Percentiles rank a stretch among this genome's conserved stretches.
phyloP scores from a whole-genome alignment of 2,888 invertebrate species.

The Phyllotreta striolata region DNA sequence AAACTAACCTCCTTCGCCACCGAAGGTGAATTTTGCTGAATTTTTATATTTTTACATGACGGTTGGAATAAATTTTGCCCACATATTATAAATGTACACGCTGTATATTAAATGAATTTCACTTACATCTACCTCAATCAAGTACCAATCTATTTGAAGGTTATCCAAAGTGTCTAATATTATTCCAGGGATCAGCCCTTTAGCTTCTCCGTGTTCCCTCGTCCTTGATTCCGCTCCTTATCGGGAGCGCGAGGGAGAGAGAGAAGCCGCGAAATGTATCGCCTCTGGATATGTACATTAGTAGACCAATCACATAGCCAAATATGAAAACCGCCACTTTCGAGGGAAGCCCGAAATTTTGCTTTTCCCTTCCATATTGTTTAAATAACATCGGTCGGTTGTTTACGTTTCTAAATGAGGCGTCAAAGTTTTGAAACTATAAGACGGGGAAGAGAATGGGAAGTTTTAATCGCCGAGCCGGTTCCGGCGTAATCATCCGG shows the following conservation, averaged over 20 bases:
- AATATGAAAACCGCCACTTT: constrained; percentile 22
- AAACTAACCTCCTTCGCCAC: too few species aligned
- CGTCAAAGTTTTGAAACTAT: not conserved
- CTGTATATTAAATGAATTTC: constrained; percentile 22
- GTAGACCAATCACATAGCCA: constrained; percentile 23
- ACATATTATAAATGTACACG: too few species aligned
- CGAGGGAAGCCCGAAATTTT: constrained; percentile 8
- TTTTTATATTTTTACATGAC: too few species aligned
- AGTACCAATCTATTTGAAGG: constrained; percentile 30
- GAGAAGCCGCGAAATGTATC: constrained; percentile 18
- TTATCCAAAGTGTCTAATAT: constrained; percentile 27
- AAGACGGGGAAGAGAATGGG: not conserved
- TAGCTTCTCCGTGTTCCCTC: constrained; percentile 19
- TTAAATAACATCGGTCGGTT: constrained; percentile 12
- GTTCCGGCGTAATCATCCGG: too few species aligned
- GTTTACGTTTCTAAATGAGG: not conserved
- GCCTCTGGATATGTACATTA: constrained; percentile 28
- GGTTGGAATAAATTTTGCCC: too few species aligned
- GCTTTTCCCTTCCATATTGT: constrained; percentile 12
- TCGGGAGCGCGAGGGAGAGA: not conserved
- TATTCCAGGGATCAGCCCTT: constrained; percentile 27
- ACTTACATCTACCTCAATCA: constrained; percentile 30
- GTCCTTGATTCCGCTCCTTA: constrained; percentile 10
- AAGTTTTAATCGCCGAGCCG: too few species aligned
- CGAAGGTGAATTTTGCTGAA: too few species aligned